phyloP scores from a whole-genome alignment of 2,113 vertebrate genomes.

The Danionella cerebrum region DNA sequence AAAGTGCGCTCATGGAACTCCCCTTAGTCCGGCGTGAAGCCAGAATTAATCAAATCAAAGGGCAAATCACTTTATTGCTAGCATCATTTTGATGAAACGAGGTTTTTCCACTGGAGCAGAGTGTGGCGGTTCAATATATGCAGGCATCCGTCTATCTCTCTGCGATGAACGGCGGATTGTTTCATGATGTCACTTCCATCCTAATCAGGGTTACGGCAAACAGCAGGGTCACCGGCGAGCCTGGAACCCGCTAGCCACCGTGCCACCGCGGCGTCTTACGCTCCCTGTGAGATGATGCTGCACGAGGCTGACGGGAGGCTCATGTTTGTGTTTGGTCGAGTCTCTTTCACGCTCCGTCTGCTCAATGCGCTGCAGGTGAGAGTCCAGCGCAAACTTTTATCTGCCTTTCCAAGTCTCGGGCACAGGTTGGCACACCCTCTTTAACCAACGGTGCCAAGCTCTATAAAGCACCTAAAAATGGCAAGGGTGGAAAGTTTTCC shows the following conservation, averaged over 20 bases:
- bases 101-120: background rate
- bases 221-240: too few species aligned
- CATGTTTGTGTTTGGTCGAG: background rate
- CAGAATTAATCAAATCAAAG: background rate
- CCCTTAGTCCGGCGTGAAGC: background rate
- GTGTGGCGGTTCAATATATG: slow-evolving; percentile 19
- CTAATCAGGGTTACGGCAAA: too few species aligned
- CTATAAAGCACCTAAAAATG: slow-evolving; percentile 72
- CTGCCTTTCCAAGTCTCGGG: slow-evolving; percentile 50
- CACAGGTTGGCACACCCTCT: slow-evolving; percentile 63
- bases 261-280: too few species aligned
- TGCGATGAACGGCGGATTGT: too few species aligned
- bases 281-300: too few species aligned
- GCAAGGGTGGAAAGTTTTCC: slow-evolving; percentile 68
- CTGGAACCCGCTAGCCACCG: too few species aligned
- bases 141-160: slow-evolving; percentile 41
- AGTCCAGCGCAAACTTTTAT: slow-evolving; percentile 23
- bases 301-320: too few species aligned
- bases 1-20: background rate
- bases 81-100: background rate
- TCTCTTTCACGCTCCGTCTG: background rate
- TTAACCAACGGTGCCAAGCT: slow-evolving; percentile 57
- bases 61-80: background rate
- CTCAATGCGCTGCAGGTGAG: background rate
- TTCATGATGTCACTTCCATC: too few species aligned